Base-by-base conservation (phyloP, 2,888 invertebrate species). In the Chironomus riparius region DNA sequence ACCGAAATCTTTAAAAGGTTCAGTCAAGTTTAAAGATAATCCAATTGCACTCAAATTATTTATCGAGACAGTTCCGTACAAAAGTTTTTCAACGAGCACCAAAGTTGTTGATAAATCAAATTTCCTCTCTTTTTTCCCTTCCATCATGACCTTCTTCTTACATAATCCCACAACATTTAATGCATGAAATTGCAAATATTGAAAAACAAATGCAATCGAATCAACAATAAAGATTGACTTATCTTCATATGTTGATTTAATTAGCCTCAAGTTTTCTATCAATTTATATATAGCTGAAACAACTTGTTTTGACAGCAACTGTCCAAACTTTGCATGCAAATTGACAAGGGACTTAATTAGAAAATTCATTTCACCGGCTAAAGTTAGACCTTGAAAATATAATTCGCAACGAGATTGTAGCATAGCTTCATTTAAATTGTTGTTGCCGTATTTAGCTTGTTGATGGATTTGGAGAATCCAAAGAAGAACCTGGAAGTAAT, bases 101-200 rank as follows among this genome's bases (percentile, higher is more conserved):
- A 94, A 84, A 71, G 92, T 4, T 24, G 70, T 48, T 12, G 65
- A 47, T 13, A 76, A 80, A 72, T 81, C 81, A 3, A 83, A 77
- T 5, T 80, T 79, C 70, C 81, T 79, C n/a, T 83, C 76, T 0
- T 81, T 82, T 15, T 82, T 77, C 0, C 82, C 81, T 71, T 83
- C 83, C 0, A 83, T 77, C 69, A 81, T 80, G 2, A 74, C 70
- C 83, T 81, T 56, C 79, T 80, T 71, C 18, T 47, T 62, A 18
- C 48, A 69, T 13, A 61, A 15, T 7, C 62, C 50, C 24, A 65
- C 65, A 2, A 76, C 13, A 15, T 75, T 61, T 65, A 93, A 85
- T 6, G 91, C 88, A 83, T 91, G 91, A 82, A 92, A 92, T 78
- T 90, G 87, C 65, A 94, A 86, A 83, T 94, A 92, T 81, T 96